Evolutionary conservation across 2,888 invertebrate genomes (phyloP).

Genomic region (Yponomeuta sedellus): DNA sequence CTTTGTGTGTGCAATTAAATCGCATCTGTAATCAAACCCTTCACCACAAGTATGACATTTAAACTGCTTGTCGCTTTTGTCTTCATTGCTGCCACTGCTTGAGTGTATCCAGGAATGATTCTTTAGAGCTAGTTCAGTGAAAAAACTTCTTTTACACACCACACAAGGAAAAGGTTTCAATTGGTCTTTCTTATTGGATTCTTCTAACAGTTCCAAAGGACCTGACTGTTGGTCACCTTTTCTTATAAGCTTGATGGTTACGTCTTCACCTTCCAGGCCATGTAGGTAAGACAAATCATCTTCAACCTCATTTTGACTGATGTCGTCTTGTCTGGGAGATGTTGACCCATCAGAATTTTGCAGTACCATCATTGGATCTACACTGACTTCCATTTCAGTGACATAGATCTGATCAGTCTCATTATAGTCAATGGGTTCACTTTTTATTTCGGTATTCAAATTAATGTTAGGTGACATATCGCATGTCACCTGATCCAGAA

Average conservation of each 20-base stretch:
- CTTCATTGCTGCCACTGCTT: slow-evolving; percentile 29
- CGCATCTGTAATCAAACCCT: slow-evolving; percentile 77
- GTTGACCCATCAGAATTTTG: slow-evolving; percentile 70
- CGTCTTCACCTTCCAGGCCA: slow-evolving; percentile 39
- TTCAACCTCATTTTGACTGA: slow-evolving; percentile 24
- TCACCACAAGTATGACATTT: slow-evolving; percentile 79
- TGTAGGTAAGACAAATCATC: slow-evolving; percentile 48
- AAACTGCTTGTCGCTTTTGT: slow-evolving; percentile 36
- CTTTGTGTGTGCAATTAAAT: slow-evolving; percentile 80
- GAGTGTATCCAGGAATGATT: slow-evolving; percentile 79
- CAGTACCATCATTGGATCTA: slow-evolving; percentile 82
- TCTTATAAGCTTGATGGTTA: slow-evolving; percentile 52
- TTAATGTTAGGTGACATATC: slow-evolving; percentile 21
- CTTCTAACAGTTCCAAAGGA: slow-evolving; percentile 14
- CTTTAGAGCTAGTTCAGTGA: slow-evolving; percentile 76
- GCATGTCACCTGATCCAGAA: slow-evolving; percentile 60
- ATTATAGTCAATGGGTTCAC: slow-evolving; percentile 24
- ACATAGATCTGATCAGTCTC: slow-evolving; percentile 43
- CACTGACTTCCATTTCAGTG: slow-evolving; percentile 80
- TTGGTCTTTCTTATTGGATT: slow-evolving; percentile 21
- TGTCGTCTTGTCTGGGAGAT: slow-evolving; percentile 25
- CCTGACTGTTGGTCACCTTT: slow-evolving; percentile 27
- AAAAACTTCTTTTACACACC: slow-evolving; percentile 73
- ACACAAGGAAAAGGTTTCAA: slow-evolving; percentile 74
- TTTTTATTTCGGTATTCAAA: slow-evolving; percentile 27